Conservation (phyloP, 1,140 invertebrate species). For the Hypothenemus hampei region DNA sequence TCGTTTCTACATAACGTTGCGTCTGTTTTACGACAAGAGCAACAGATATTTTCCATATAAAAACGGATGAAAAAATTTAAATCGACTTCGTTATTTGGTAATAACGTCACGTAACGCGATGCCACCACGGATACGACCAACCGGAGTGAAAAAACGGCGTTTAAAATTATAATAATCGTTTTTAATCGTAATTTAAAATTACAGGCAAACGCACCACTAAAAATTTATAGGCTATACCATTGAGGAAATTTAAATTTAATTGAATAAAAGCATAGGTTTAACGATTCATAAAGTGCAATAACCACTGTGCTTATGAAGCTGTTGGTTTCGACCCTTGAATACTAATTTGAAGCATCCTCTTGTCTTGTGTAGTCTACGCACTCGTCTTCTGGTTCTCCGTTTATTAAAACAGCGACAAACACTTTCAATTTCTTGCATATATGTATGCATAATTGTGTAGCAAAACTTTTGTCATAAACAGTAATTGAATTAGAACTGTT, state of each 20-base stretch:
- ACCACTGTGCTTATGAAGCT: slow-evolving; percentile 20
- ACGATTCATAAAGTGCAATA: slow-evolving; percentile 29
- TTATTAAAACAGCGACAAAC: slow-evolving; percentile 11
- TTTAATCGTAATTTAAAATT: no score
- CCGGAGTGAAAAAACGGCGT: neutral
- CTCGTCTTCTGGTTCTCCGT: neutral
- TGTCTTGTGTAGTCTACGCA: slow-evolving; percentile 13
- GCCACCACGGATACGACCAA: neutral
- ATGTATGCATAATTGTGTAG: no score
- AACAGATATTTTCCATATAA: no score
- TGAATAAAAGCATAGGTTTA: slow-evolving; percentile 23
- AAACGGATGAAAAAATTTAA: no score
- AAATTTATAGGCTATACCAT: slow-evolving; percentile 19
- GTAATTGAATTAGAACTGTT: no score
- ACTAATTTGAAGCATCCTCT: slow-evolving; percentile 23
- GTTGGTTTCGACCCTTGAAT: slow-evolving; percentile 15
- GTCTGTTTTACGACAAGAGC: no score
- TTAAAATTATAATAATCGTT: slow-evolving; percentile 13
- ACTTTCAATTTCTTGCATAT: no score
- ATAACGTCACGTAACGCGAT: no score
- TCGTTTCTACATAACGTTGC: no score
- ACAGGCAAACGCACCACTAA: slow-evolving; percentile 17
- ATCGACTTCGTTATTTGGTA: no score
- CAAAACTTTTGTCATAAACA: no score
- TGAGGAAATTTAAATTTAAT: slow-evolving; percentile 27